Conservation (phyloP, 1,140 invertebrate genomes). For the Phocides pigmalion region DNA sequence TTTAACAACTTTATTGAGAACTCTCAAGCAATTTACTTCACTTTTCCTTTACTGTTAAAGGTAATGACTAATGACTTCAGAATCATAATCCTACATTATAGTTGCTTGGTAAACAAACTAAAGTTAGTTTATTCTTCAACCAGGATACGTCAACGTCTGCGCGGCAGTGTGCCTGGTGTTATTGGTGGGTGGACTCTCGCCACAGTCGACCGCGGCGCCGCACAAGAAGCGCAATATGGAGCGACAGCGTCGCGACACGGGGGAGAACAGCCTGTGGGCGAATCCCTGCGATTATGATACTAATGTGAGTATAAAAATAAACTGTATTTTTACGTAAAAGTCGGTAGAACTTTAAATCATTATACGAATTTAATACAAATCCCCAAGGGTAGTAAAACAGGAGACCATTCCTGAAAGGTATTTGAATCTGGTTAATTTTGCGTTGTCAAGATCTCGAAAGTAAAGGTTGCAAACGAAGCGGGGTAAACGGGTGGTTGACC, state of each 20-base stretch:
- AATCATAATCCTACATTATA: too few species aligned
- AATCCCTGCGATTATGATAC: conserved; percentile 68
- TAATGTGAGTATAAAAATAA: conserved; percentile 48
- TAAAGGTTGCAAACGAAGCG: not conserved
- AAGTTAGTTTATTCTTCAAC: not conserved
- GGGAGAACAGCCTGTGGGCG: conserved; percentile 58
- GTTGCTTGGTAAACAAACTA: too few species aligned
- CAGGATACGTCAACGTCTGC: conserved; percentile 79
- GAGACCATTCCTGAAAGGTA: too few species aligned
- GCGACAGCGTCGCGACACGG: conserved; percentile 48
- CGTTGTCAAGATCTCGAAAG: not conserved
- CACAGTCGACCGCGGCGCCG: conserved; percentile 64
- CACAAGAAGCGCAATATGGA: conserved; percentile 60
- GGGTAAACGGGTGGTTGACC: conserved; percentile 26
- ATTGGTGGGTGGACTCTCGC: conserved; percentile 60
- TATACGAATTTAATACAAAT: too few species aligned
- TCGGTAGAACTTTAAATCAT: too few species aligned
- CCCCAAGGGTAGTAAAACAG: too few species aligned
- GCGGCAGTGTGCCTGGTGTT: conserved; percentile 70
- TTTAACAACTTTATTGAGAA: too few species aligned
- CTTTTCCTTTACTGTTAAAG: too few species aligned
- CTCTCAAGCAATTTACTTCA: too few species aligned
- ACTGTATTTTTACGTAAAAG: too few species aligned
- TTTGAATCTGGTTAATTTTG: too few species aligned
- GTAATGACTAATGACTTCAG: too few species aligned